Evolutionary conservation across 2,888 invertebrate genomes (phyloP).

Genomic region (Himalopsyche kuldschensis): DNA sequence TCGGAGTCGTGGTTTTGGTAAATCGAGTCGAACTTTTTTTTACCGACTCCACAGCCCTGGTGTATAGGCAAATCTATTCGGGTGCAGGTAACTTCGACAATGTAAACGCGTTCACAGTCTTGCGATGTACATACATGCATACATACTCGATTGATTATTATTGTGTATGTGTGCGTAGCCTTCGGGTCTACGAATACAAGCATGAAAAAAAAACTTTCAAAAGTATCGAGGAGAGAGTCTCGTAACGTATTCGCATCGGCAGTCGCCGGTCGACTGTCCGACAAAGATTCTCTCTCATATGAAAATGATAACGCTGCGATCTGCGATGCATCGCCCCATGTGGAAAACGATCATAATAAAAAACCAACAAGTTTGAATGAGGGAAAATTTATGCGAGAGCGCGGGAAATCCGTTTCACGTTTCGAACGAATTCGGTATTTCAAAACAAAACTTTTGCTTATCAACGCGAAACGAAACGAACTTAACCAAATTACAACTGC

Average conservation of each 20-base stretch:
- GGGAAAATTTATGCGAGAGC: conserved; percentile 5
- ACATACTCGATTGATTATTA: neutral
- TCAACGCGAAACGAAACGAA: too few relatives aligned
- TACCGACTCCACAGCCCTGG: too few relatives aligned
- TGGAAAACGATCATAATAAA: conserved; percentile 29
- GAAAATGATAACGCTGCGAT: conserved; percentile 28
- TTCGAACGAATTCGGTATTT: neutral
- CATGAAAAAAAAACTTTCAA: conserved; percentile 8
- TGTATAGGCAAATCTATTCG: too few relatives aligned
- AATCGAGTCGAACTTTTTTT: too few relatives aligned
- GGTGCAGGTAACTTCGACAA: neutral
- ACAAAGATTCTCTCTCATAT: conserved; percentile 1
- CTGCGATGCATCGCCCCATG: conserved; percentile 31
- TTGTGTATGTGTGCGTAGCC: neutral
- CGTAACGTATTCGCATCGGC: conserved; percentile 29
- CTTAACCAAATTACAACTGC: too few relatives aligned
- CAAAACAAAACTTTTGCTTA: too few relatives aligned
- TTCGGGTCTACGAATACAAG: neutral
- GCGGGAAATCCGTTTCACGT: neutral
- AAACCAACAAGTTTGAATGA: conserved; percentile 25
- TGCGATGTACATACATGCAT: neutral
- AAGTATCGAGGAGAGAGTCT: neutral
- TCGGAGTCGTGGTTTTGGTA: too few relatives aligned
- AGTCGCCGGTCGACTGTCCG: conserved; percentile 36
- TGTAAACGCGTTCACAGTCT: neutral